Evolutionary conservation across 2,113 vertebrate genomes (phyloP), one percentile per base, ranked within the genome.

Genomic region (Mus musculus): DNA sequence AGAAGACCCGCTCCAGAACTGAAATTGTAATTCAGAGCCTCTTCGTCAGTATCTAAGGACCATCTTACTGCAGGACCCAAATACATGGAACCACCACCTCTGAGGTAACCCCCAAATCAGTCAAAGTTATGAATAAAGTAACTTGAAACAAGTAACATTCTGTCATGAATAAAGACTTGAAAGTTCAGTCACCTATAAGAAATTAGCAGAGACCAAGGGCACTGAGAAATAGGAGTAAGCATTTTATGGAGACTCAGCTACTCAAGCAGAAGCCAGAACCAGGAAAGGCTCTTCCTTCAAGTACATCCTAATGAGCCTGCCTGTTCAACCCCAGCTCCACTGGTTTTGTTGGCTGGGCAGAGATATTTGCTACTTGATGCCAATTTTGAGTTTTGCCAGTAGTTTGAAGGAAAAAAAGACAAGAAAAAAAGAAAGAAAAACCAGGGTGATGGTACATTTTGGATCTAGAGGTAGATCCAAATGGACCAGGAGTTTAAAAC

Each of bases 391-490:
- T 42, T 92, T 78, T 80, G 86, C 65, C 75, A 94, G 75, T 39
- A 9, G 69, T 94, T 93, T 95, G 69, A 93, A 78, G 71, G 39
- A 97, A 92, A 97, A 85, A 84, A 33, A 49, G 96, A 85, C 73
- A 26, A 49, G 6, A 26, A 49, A 97, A 85, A 78, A 26, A 49
- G 6, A 26, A 52, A n/a, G 46, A 90, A 22, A 42, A 75, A 17
- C 14, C n/a, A 63, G 19, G n/a, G 22, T 71, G 63, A 30, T 52
- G 42, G 28, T 87, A 49, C 28, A 24, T n/a, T n/a, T n/a, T n/a
- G 3, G 24, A 20, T 71, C 46, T 6, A 11, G 42, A 54, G 65
- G 65, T 54, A 52, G 30, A 52, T 33, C 28, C 63, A 86, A 67
- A 11, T 36, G 3, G 84, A 33, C 28, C 17, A 69, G 42, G 42